phyloP scores from a whole-genome alignment of 2,797 vertebrate genomes.

The Hemitrygon akajei region DNA sequence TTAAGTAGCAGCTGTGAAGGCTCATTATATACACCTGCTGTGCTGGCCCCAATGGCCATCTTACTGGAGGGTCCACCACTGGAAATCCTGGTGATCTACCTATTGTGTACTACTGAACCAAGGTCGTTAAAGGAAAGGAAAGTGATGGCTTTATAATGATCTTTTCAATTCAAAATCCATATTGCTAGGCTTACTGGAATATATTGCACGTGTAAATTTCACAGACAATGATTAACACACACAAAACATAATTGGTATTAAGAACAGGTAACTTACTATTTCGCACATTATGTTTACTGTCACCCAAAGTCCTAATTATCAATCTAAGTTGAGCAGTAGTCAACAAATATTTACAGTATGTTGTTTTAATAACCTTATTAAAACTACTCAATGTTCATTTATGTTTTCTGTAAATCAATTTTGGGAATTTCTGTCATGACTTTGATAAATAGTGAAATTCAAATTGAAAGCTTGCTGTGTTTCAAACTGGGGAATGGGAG shows the following conservation, averaged over 20 bases:
- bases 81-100: too few relatives aligned
- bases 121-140: not conserved
- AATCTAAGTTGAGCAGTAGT: not conserved
- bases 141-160: not conserved
- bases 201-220: not conserved
- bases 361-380: not conserved
- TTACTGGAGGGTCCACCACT: too few relatives aligned
- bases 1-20: too few relatives aligned
- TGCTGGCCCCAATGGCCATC: too few relatives aligned
- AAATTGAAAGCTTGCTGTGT: not conserved
- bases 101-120: too few relatives aligned
- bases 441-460: not conserved
- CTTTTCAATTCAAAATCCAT: not conserved
- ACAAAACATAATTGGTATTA: not conserved
- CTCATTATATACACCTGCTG: too few relatives aligned
- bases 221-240: not conserved
- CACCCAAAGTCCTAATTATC: not conserved
- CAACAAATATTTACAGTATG: not conserved
- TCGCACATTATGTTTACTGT: not conserved
- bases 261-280: not conserved
- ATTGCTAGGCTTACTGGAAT: not conserved
- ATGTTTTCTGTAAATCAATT: not conserved
- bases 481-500: too few relatives aligned
- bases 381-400: not conserved
- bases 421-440: not conserved